These are phyloP conservation scores for Lateolabrax maculatus DNA, from an alignment of 2,797 vertebrate genomes.

Conservation along the genomic window DNA sequence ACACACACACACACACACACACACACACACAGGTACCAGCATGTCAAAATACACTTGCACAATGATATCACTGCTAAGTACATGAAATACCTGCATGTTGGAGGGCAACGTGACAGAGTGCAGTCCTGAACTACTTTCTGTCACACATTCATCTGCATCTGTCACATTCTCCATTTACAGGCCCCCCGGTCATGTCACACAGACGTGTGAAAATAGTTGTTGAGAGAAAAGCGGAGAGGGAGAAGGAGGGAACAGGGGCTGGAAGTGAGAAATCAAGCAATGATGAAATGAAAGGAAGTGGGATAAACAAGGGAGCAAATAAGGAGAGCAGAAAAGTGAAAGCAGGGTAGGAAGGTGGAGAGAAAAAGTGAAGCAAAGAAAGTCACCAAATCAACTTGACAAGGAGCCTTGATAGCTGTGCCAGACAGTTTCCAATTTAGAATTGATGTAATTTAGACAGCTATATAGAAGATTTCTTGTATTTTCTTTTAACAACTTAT, in stretches of 20 bases:
- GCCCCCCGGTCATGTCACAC: slow-evolving; percentile 70
- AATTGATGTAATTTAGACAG: slow-evolving; percentile 32
- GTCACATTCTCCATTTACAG: slow-evolving; percentile 71
- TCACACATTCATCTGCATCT: slow-evolving; percentile 72
- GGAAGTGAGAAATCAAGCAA: slow-evolving; percentile 61
- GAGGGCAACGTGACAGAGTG: slow-evolving; percentile 48
- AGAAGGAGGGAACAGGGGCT: slow-evolving; percentile 39
- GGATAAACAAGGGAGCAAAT: slow-evolving; percentile 59
- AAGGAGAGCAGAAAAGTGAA: slow-evolving; percentile 52
- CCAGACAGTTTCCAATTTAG: slow-evolving; percentile 47
- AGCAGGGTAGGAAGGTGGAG: slow-evolving; percentile 18
- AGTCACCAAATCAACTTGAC: slow-evolving; percentile 55
- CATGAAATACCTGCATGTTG: slow-evolving; percentile 50
- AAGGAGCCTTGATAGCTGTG: slow-evolving; percentile 43
- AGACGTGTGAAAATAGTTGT: slow-evolving; percentile 65
- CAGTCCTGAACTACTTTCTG: slow-evolving; percentile 53
- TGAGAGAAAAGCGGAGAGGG: slow-evolving; percentile 55
- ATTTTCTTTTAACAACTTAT: not conserved
- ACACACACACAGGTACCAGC: slow-evolving; percentile 29
- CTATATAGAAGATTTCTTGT: not conserved
- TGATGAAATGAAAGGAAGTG: slow-evolving; percentile 65
- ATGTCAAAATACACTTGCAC: slow-evolving; percentile 51
- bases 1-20: slow-evolving; percentile 32
- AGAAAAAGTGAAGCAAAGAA: slow-evolving; percentile 43
- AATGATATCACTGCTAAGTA: slow-evolving; percentile 55